Percentiles rank a stretch among this genome's conserved stretches.
Evolutionary conservation across 1,140 invertebrate species (phyloP).

Genomic region (Cydia strobilella): DNA sequence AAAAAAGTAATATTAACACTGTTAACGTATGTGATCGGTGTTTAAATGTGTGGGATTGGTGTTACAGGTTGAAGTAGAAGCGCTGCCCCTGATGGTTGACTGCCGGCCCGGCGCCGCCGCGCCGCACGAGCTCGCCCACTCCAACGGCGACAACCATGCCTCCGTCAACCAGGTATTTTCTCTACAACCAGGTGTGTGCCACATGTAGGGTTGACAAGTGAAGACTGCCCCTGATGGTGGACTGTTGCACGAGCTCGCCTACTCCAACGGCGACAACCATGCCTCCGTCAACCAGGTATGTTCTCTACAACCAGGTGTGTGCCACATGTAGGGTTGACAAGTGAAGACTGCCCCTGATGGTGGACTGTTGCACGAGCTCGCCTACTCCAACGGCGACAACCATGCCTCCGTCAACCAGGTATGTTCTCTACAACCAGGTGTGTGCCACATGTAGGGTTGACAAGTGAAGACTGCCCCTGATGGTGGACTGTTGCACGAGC

Average conservation of each 20-base stretch:
- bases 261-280: conserved; percentile 49
- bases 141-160: conserved; percentile 47
- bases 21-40: no score
- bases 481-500: conserved; percentile 56
- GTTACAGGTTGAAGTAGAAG: conserved; percentile 66
- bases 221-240: conserved; percentile 58
- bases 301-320: background rate
- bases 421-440: background rate
- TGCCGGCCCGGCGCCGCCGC: conserved; percentile 61
- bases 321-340: background rate
- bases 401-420: conserved; percentile 55
- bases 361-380: conserved; percentile 49
- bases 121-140: conserved; percentile 51
- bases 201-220: background rate
- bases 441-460: background rate
- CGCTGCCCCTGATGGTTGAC: conserved; percentile 73
- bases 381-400: conserved; percentile 52
- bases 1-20: no score
- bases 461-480: conserved; percentile 41
- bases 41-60: background rate
- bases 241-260: conserved; percentile 47
- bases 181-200: no score
- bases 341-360: conserved; percentile 51
- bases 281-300: conserved; percentile 52
- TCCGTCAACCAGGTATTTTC: conserved; percentile 51